Base-by-base conservation (phyloP, 2,113 vertebrate genomes). In the Trachemys scripta region DNA sequence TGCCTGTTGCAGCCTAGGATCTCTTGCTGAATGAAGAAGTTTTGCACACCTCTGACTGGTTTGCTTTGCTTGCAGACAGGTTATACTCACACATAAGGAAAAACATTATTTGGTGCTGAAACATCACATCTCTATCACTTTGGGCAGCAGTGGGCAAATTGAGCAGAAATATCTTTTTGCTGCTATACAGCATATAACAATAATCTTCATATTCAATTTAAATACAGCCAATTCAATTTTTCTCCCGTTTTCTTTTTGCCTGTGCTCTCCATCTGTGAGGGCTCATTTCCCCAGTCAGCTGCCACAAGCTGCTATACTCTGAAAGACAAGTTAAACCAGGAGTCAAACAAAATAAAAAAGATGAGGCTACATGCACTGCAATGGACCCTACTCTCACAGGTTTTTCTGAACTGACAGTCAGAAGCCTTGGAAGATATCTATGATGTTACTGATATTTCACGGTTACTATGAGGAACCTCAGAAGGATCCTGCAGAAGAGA, bases 391-490 rank as follows among this genome's bases (percentile, higher is more conserved):
- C 25, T 94, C 76, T 17, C 12, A 78, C 49, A 80, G 6, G 1
- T 91, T 85, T 10, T 96, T 69, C 82, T 51, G 2, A 45, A 56
- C 50, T 69, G 79, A 31, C 13, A 50, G 17, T 31, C 35, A 84
- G n/a, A 69, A n/a, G 35, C 8, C 16, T n/a, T 35, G 62, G 78
- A 90, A 93, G 87, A 94, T 7, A 53, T 29, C 85, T 87, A 2
- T 42, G n/a, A 91, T 2, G 1, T 0, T 3, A 29, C 45, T 53
- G 38, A 11, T 86, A 35, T 91, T 94, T 94, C 90, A 1, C 38
- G 65, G 93, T 83, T 84, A 84, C 75, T 85, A 69, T 29, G 54
- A 91, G n/a, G 53, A 85, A 80, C 89, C 92, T 93, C 94, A 95
- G 92, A 90, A 20, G 1, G 49, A 94, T 16, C 85, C 90, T 14